These are phyloP conservation scores for Heliconius eleuchia DNA, from an alignment of 1,140 invertebrate genomes.

Conservation along the genomic window DNA sequence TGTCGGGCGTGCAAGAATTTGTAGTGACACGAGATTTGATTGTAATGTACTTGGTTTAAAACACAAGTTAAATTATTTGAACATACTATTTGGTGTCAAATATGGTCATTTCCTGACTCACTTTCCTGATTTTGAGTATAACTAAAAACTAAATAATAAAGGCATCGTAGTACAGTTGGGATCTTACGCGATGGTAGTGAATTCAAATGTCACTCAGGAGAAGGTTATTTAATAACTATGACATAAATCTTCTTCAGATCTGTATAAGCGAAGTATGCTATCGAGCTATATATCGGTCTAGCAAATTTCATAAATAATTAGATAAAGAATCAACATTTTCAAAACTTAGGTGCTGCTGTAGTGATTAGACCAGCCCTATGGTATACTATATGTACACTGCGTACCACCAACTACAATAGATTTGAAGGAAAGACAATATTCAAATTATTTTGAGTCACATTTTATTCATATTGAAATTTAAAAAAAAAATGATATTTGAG, in stretches of 20 bases:
- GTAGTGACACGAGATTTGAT: constrained; percentile 41
- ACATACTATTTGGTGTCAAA: neutral
- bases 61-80: constrained; percentile 36
- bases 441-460: too few species aligned
- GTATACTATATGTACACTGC: neutral
- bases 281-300: neutral
- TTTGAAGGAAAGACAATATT: too few species aligned
- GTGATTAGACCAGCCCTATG: neutral
- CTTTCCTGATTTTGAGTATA: too few species aligned
- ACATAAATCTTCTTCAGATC: neutral
- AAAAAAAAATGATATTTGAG: too few species aligned
- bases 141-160: too few species aligned
- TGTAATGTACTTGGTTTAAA: constrained; percentile 23
- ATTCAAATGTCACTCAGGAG: neutral
- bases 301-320: neutral
- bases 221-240: neutral
- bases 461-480: too few species aligned
- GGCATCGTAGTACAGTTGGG: too few species aligned
- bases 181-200: neutral
- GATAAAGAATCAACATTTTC: neutral
- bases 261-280: neutral
- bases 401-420: too few species aligned
- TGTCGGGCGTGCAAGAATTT: constrained; percentile 45
- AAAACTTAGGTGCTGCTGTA: neutral
- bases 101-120: neutral